These are phyloP conservation scores for Formica exsecta DNA, from an alignment of 1,140 invertebrate genomes.

Conservation along the genomic window DNA sequence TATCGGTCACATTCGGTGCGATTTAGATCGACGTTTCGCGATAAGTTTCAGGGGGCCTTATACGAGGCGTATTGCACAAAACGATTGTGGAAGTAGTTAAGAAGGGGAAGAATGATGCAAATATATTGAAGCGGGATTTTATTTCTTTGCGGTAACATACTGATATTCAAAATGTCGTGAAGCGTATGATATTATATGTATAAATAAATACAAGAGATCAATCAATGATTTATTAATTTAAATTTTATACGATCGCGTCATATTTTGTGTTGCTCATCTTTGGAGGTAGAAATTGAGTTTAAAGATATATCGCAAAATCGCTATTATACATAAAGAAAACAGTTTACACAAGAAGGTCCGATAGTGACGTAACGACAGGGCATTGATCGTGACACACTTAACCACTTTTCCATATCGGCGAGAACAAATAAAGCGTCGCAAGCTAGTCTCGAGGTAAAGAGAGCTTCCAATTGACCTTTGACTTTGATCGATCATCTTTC, in stretches of 20 bases:
- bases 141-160: conserved; percentile 29
- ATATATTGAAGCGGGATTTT: conserved; percentile 52
- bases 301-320: conserved; percentile 38
- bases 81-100: conserved; percentile 57
- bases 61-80: conserved; percentile 24
- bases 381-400: conserved; percentile 65
- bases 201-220: neutral
- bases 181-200: neutral
- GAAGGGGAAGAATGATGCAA: conserved; percentile 32
- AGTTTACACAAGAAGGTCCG: conserved; percentile 64
- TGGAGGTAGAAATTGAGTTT: conserved; percentile 1
- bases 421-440: conserved; percentile 72
- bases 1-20: conserved; percentile 68
- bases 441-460: conserved; percentile 60
- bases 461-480: conserved; percentile 72
- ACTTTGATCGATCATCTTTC: conserved; percentile 74
- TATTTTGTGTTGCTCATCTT: neutral
- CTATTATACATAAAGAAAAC: conserved; percentile 11
- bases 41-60: conserved; percentile 60
- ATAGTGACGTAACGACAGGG: neutral
- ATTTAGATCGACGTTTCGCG: conserved; percentile 71
- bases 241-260: neutral
- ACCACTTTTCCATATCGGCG: conserved; percentile 68
- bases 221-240: conserved; percentile 16
- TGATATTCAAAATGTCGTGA: conserved; percentile 28